A percentile compares a stretch with the other conserved stretches of the same genome.
These are phyloP conservation scores for Paracanthobrama guichenoti DNA, from an alignment of 2,113 vertebrate genomes.

Conservation along the genomic window DNA sequence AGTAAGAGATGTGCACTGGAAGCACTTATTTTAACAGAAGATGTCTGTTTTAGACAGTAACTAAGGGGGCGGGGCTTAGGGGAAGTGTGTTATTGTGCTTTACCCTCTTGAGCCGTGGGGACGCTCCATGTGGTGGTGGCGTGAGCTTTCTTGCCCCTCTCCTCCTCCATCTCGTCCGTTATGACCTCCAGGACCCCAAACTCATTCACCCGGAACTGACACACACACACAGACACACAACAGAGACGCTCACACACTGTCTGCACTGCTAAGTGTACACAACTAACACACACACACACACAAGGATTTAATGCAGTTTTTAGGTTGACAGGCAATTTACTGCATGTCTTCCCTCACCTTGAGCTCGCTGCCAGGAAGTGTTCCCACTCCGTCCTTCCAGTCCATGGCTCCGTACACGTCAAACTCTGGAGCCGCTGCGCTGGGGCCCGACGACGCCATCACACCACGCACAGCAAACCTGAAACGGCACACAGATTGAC, in stretches of 20 bases:
- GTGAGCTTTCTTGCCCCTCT: conserved; percentile 83
- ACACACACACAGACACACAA: conserved; percentile 18
- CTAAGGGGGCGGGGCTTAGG: not conserved
- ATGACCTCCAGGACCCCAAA: conserved; percentile 67
- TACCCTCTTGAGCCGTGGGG: conserved; percentile 84
- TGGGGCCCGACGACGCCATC: conserved; percentile 81
- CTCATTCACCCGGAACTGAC: conserved; percentile 65
- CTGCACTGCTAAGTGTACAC: not conserved
- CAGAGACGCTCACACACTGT: not conserved
- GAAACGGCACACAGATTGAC: not conserved
- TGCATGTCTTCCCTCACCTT: conserved; percentile 54
- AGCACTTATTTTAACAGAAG: too few relatives aligned
- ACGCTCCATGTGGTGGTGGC: conserved; percentile 87
- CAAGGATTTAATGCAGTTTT: too few relatives aligned
- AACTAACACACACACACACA: conserved; percentile 11
- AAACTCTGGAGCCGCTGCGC: conserved; percentile 66
- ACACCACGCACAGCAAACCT: conserved; percentile 40
- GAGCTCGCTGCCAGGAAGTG: conserved; percentile 63
- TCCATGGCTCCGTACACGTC: conserved; percentile 63
- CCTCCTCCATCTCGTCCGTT: conserved; percentile 72
- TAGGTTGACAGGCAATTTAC: not conserved
- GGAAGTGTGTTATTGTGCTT: conserved; percentile 45
- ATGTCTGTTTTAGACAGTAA: too few relatives aligned
- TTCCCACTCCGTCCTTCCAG: conserved; percentile 67
- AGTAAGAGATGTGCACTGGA: too few relatives aligned